Evolutionary conservation across 1,140 invertebrate genomes (phyloP).

Genomic region (Drosophila erecta): DNA sequence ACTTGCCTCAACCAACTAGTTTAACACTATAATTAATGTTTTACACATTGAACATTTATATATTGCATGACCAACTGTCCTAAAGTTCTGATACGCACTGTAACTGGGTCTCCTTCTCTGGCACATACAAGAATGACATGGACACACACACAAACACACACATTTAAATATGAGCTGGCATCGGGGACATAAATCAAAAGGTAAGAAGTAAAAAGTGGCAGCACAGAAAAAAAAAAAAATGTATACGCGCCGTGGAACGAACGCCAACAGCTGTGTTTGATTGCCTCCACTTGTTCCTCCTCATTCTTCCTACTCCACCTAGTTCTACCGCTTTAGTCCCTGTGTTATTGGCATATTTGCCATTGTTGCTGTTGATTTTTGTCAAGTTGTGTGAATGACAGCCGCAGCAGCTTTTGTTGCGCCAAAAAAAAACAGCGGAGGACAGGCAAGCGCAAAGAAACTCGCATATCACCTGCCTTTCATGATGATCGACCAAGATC

Average conservation of each 20-base stretch:
- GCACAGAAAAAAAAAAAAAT: constrained; percentile 16
- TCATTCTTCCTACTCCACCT: neutral
- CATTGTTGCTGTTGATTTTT: constrained; percentile 37
- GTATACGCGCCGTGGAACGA: constrained; percentile 17
- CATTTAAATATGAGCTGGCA: constrained; percentile 9
- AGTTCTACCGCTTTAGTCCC: constrained; percentile 7
- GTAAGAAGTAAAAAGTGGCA: constrained; percentile 30
- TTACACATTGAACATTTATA: neutral
- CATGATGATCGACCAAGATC: constrained; percentile 23
- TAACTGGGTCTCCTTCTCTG: constrained; percentile 6
- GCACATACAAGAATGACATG: constrained; percentile 5
- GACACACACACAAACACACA: neutral
- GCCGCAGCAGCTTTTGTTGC: constrained; percentile 35
- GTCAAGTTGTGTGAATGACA: constrained; percentile 32
- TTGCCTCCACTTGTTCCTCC: constrained; percentile 35
- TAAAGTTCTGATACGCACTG: constrained; percentile 21
- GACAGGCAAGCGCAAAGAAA: constrained; percentile 25
- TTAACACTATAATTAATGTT: too few relatives aligned
- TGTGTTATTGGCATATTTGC: constrained; percentile 34
- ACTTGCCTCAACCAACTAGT: too few relatives aligned
- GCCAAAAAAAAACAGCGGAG: constrained; percentile 12
- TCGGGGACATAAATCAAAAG: constrained; percentile 32
- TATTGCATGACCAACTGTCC: neutral
- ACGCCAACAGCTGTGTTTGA: constrained; percentile 45
- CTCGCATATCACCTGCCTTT: constrained; percentile 36